A percentile compares a stretch with the other conserved stretches of the same genome.
Evolutionary conservation across 2,888 invertebrate genomes (phyloP).

Genomic region (Athrips mouffetella): DNA sequence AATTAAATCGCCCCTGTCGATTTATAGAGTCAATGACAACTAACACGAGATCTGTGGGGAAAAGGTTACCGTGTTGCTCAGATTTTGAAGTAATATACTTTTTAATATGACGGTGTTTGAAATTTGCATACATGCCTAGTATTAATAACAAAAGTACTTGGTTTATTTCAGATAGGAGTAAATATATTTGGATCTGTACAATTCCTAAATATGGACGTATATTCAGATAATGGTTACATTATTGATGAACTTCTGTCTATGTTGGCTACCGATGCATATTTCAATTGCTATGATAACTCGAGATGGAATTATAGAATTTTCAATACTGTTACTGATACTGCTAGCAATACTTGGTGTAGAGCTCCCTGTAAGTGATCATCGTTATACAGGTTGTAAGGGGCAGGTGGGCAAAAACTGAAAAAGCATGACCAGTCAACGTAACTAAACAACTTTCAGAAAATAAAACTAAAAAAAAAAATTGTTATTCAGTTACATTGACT

Average conservation of each 20-base stretch:
- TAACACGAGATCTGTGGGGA: constrained; percentile 79
- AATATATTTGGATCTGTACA: constrained; percentile 68
- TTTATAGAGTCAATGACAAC: constrained; percentile 80
- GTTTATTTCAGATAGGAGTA: constrained; percentile 36
- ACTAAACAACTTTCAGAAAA: no score
- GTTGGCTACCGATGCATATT: constrained; percentile 43
- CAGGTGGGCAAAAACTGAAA: no score
- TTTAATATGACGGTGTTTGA: no score
- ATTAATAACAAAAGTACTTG: no score
- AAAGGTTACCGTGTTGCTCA: constrained; percentile 65
- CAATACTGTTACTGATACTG: constrained; percentile 43
- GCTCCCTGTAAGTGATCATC: constrained; percentile 40
- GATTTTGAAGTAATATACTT: constrained; percentile 69
- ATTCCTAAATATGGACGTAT: constrained; percentile 64
- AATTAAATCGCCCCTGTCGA: constrained; percentile 80
- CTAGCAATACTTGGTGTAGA: constrained; percentile 47
- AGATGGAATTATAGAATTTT: constrained; percentile 42
- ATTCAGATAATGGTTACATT: constrained; percentile 64
- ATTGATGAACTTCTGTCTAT: constrained; percentile 37
- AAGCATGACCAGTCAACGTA: no score
- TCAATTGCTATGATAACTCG: constrained; percentile 41
- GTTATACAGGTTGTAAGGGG: neutral
- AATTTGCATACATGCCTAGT: no score
- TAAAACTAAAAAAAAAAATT: no score
- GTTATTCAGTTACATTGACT: no score